Percentiles rank a stretch among this genome's conserved stretches.
These are phyloP conservation scores for Tenthredo mesomela DNA, from an alignment of 2,888 invertebrate genomes.

Conservation along the genomic window DNA sequence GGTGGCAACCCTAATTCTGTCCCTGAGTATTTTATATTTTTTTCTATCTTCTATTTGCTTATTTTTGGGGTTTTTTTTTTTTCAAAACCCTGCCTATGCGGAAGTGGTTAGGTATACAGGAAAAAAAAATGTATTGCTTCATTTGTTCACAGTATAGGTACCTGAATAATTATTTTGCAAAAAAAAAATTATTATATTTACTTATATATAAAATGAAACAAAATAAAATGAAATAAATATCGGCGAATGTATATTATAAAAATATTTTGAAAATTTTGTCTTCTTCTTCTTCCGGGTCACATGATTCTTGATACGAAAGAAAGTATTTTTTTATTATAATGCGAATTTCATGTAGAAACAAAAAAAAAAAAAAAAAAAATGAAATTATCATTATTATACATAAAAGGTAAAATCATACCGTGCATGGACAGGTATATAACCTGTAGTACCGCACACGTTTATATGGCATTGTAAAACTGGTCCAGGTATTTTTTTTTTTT, in stretches of 20 bases:
- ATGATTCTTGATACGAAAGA: neutral
- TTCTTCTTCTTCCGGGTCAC: no score
- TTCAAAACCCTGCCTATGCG: neutral
- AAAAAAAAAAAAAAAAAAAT: neutral
- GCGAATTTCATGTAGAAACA: neutral
- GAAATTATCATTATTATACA: neutral
- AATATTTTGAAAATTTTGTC: no score
- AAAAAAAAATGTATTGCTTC: no score
- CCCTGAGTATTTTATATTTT: neutral
- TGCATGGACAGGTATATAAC: neutral
- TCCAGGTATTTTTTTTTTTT: conserved; percentile 19
- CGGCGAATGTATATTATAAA: no score
- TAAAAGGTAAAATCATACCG: neutral
- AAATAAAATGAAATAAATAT: no score
- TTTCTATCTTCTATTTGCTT: neutral
- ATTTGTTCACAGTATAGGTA: no score
- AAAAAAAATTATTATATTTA: no score
- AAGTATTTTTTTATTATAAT: neutral
- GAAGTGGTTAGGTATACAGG: no score
- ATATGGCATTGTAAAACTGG: conserved; percentile 34
- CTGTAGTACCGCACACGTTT: neutral
- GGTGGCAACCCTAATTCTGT: conserved; percentile 16
- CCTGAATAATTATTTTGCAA: no score
- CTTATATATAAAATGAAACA: no score
- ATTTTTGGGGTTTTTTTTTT: neutral